Evolutionary conservation across 2,797 vertebrate species (phyloP).

Genomic region (Mormyrus hasselquistii): DNA sequence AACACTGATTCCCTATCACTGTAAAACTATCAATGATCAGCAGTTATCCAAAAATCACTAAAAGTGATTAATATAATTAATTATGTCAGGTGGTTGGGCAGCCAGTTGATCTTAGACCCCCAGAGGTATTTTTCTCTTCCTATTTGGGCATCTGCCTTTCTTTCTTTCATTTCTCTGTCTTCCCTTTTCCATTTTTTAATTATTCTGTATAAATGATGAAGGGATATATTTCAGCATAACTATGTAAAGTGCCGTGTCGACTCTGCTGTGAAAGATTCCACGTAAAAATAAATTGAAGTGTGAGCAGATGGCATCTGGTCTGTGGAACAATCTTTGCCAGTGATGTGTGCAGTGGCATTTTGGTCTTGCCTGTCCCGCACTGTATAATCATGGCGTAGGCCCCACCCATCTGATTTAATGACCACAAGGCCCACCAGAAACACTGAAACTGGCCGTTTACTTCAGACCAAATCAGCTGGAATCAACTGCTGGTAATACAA

Average conservation of each 20-base stretch:
- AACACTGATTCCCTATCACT: background rate
- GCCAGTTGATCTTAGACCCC: background rate
- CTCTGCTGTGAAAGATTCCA: background rate
- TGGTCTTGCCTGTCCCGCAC: constrained; percentile 93
- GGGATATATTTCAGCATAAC: background rate
- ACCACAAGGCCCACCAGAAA: constrained; percentile 91
- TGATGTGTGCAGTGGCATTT: constrained; percentile 93
- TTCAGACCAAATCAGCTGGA: background rate
- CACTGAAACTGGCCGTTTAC: constrained; percentile 72
- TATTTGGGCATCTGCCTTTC: background rate
- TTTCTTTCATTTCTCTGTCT: background rate
- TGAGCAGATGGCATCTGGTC: constrained; percentile 97
- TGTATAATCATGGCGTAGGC: constrained; percentile 82
- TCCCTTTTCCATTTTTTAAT: background rate
- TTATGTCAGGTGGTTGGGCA: background rate
- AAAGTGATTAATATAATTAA: background rate
- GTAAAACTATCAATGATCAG: background rate
- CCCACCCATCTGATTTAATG: constrained; percentile 90
- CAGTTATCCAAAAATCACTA: background rate
- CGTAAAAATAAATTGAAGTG: constrained; percentile 66
- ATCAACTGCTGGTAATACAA: background rate
- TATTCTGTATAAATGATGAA: background rate
- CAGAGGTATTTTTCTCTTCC: background rate
- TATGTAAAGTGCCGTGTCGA: background rate
- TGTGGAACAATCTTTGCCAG: constrained; percentile 92